Evolutionary conservation across 2,888 invertebrate genomes (phyloP).

Genomic region (Rhimphoctona megacephalus): DNA sequence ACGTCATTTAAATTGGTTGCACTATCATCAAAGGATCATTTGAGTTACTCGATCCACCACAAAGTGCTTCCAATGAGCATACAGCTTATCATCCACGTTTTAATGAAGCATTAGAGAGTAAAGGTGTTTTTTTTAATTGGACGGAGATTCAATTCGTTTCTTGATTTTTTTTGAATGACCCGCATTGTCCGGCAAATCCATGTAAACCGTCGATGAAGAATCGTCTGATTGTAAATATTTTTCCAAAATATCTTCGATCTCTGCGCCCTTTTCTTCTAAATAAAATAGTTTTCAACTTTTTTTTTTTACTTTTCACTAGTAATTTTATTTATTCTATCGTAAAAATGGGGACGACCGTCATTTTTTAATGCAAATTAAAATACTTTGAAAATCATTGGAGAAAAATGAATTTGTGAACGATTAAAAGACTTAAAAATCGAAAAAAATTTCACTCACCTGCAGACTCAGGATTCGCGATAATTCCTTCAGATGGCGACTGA

Average conservation of each 20-base stretch:
- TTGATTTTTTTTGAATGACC: not conserved
- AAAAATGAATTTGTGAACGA: not conserved
- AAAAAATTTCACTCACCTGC: too few species aligned
- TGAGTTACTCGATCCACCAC: not conserved
- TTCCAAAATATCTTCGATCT: conserved; percentile 1
- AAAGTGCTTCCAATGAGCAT: not conserved
- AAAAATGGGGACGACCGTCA: not conserved
- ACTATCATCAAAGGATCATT: conserved; percentile 13
- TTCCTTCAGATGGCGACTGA: not conserved
- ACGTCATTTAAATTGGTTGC: conserved; percentile 21
- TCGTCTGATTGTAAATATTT: conserved; percentile 1
- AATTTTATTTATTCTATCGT: not conserved
- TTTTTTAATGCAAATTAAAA: not conserved
- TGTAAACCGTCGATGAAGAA: conserved; percentile 9
- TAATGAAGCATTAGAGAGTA: not conserved
- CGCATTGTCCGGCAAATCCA: not conserved
- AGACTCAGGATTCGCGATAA: not conserved
- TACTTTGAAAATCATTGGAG: too few species aligned
- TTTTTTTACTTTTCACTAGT: not conserved
- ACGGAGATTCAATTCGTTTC: not conserved
- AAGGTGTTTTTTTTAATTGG: not conserved
- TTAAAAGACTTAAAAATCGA: too few species aligned
- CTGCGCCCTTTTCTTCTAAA: not conserved
- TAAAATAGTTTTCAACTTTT: not conserved
- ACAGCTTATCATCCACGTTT: conserved; percentile 12